phyloP scores from a whole-genome alignment of 2,888 invertebrate genomes.

The Volucella inanis region DNA sequence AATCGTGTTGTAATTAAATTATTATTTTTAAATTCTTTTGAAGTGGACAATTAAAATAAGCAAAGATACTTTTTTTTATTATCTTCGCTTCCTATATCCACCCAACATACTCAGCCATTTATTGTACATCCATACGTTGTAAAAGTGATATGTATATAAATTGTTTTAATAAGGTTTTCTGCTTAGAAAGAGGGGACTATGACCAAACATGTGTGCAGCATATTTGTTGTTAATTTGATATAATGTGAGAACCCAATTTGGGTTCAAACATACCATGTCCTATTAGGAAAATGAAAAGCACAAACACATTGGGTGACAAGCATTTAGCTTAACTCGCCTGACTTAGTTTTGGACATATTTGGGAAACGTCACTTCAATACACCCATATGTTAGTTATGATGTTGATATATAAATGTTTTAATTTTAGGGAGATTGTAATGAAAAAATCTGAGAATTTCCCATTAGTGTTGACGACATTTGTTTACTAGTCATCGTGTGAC shows the following conservation, averaged over 20 bases:
- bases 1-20: constrained; percentile 66
- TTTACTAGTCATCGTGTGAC: constrained; percentile 40
- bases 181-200: constrained; percentile 23
- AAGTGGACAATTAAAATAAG: constrained; percentile 61
- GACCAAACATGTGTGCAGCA: constrained; percentile 52
- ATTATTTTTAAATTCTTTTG: constrained; percentile 30
- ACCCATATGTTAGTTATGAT: background rate
- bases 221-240: constrained; percentile 51
- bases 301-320: constrained; percentile 55
- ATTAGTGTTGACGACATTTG: constrained; percentile 16
- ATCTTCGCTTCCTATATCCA: too few species aligned
- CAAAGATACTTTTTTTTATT: constrained; percentile 47
- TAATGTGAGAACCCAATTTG: constrained; percentile 66
- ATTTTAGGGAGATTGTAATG: background rate
- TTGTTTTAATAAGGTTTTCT: constrained; percentile 19
- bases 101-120: too few species aligned
- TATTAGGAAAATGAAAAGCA: constrained; percentile 51
- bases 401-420: constrained; percentile 12
- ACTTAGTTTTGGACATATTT: constrained; percentile 45
- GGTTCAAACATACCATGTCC: constrained; percentile 37
- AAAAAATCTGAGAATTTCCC: constrained; percentile 43
- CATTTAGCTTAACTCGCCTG: constrained; percentile 33
- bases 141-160: background rate
- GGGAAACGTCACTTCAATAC: constrained; percentile 25
- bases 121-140: constrained; percentile 17